Base-by-base conservation (phyloP, 2,888 invertebrate species). In the Suillia variegata region DNA sequence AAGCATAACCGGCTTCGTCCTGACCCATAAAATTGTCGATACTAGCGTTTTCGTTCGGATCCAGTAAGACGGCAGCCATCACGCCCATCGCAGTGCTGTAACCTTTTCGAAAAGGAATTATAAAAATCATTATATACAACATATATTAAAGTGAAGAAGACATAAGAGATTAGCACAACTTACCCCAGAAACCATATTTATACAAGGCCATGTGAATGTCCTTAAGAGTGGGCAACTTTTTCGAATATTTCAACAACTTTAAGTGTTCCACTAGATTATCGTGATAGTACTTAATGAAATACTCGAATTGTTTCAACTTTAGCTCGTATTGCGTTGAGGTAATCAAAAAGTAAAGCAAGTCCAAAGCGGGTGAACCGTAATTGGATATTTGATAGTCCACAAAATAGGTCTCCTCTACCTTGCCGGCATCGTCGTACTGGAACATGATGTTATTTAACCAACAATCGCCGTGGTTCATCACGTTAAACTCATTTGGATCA, bases 371-470 rank as follows among this genome's bases (percentile, higher is more conserved):
- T 2, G 68, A 62, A 1, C 72, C 72, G 57, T 67, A 78, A 22
- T 63, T 63, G 4, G 70, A 67, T 33, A 76, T 55, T 64, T 78
- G 78, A 38, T 69, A 71, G 55, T 78, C 78, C 4, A 78, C 69
- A 17, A 78, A 69, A 18, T 67, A 65, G 1, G 73, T 70, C 45
- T 77, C 71, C 12, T 56, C 58, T 6, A 74, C 56, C 2, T 65
- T 61, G 1, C 71, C 73, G 0, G 62, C 22, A 0, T 62, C 59
- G 12, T 68, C 64, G 56, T 76, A 70, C 15, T 67, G 59, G 51
- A 80, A 76, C 73, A 77, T 74, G 0, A 78, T 67, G 31, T 79
- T 79, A 42, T 79, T 79, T 15, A 74, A 69, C 79, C 80, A 79
- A 54, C 70, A 70, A 48, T 79, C 79, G 1, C 80, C 80, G 59